Evolutionary conservation across 2,888 invertebrate species (phyloP), one percentile per base, ranked within the genome.

Genomic region (Ophraella communa): DNA sequence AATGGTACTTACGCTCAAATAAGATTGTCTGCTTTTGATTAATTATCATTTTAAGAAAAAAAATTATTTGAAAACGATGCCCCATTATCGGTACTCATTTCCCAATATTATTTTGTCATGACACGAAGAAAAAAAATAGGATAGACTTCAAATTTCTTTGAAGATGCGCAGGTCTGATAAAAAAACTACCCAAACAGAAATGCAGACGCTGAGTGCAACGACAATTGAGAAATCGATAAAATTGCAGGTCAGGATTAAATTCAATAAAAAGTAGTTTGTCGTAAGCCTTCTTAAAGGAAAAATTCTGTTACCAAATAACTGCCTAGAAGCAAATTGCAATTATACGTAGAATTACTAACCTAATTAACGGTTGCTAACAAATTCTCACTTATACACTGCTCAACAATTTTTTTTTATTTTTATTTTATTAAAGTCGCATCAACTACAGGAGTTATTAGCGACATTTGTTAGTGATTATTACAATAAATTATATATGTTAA

Each of bases 151-250:
- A 51, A 27, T 51, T 64, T 61, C 62, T 67, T 60, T 60, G 55
- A 33, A 60, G 55, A 51, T 69, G 74, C 74, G 73, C 72, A 73
- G 49, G 70, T 65, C 53, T 67, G 51, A 8, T 39, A 47, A 68
- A 67, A 73, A 73, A 73, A 67, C 70, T 66, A 68, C 67, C 71
- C 68, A 74, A 71, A 73, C 69, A 70, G 70, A 71, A 68, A 70
- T 73, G 73, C 74, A 74, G 72, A 71, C 74, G 69, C 60, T 51
- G 68, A 73, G 70, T 73, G 74, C 73, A 73, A 72, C 71, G 71
- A 69, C 73, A 71, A 71, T 72, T 69, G 70, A 70, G 71, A 71
- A 77, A 77, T 76, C 77, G 73, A 77, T 77, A 77, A 76, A 76
- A 74, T 71, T 74, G 75, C 77, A 76, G 77, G 77, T 75, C 77